phyloP scores from a whole-genome alignment of 2,888 invertebrate genomes.

The Clostera curtula region DNA sequence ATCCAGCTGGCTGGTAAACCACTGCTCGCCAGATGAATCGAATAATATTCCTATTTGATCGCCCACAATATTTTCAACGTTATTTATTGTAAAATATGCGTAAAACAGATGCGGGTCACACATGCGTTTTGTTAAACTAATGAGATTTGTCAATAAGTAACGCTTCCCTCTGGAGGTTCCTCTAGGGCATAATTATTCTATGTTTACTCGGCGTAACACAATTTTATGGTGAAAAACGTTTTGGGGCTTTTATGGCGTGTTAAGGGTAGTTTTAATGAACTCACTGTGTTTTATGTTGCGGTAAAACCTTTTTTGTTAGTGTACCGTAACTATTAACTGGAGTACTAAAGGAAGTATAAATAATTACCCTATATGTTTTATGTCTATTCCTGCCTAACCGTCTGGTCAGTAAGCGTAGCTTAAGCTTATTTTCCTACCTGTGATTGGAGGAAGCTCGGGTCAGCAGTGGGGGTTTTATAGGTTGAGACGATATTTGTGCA shows the following conservation, averaged over 20 bases:
- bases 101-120: conserved; percentile 59
- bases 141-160: conserved; percentile 65
- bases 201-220: conserved; percentile 44
- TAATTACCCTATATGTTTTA: no score
- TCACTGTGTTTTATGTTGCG: background rate
- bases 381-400: no score
- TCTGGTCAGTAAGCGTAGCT: no score
- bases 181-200: conserved; percentile 44
- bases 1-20: no score
- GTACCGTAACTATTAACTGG: no score
- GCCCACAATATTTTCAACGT: conserved; percentile 38
- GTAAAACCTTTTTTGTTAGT: background rate
- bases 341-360: no score
- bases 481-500: no score
- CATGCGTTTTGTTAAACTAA: conserved; percentile 70
- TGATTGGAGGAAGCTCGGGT: no score
- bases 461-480: no score
- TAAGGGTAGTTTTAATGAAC: conserved; percentile 2
- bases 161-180: conserved; percentile 45
- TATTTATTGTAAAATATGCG: conserved; percentile 50
- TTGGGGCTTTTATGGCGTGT: conserved; percentile 19
- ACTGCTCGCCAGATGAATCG: no score
- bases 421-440: no score
- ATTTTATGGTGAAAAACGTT: conserved; percentile 22
- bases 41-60: no score